Evolutionary conservation across 2,113 vertebrate genomes (phyloP), one percentile per base, ranked within the genome.

Genomic region (Charina bottae): DNA sequence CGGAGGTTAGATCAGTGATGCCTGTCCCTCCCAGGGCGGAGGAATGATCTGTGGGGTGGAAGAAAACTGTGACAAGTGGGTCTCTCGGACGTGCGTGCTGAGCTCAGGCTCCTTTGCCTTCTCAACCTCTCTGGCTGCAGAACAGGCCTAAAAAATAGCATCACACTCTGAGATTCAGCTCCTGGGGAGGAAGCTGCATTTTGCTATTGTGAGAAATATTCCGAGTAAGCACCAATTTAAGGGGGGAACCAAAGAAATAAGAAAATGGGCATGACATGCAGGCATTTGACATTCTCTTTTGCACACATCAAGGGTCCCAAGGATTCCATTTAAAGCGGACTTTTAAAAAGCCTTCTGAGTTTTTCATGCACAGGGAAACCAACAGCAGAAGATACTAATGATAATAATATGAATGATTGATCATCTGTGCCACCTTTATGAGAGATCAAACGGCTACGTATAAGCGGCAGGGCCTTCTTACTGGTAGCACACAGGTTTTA

Each of bases 1-100:
- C 0, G 59, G 62, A 62, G 84, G 42, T 58, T 84, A 62, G 89
- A 28, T 24, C 23, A 88, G 12, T 72, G 86, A 72, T n/a, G 83
- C 13, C 17, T n/a, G 83, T 28, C 54, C 91, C 62, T 91, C 87
- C n/a, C 90, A 4, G 62, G 24, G 26, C 60, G 5, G 0, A 0
- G 85, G 64, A 72, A 53, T 92, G 28, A 89, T 53, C 87, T 21
- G 90, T 88, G 94, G 88, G 55, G 59, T 88, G 93, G 87, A 68
- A 89, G 8, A 87, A 49, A n/a, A 17, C 9, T 37, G 58, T 19
- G 21, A 56, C 0, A 13, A 46, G 42, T 10, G 2, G 62, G 7
- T 5, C 26, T 28, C 12, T n/a, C 4, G 1, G 28, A 13, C 0
- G 11, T 6, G 23, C 23, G 0, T 26, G 59, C 23, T 26, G 59